Evolutionary conservation across 2,888 invertebrate species (phyloP), one percentile per base, ranked within the genome.

Genomic region (Phlogophora meticulosa): DNA sequence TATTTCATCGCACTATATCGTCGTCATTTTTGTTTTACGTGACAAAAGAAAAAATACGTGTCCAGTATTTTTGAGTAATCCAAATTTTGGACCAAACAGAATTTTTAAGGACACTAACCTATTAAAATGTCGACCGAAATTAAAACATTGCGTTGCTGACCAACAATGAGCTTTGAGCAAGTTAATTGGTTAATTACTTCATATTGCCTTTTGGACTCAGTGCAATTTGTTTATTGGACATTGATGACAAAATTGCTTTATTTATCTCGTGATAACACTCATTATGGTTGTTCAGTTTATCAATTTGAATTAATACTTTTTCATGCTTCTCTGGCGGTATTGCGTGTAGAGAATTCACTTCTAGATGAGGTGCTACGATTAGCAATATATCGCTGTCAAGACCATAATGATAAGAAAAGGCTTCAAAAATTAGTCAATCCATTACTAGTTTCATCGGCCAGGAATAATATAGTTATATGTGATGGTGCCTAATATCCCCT

Each of bases 171-270:
- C n/a, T n/a, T n/a, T n/a, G n/a, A n/a, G n/a, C 34, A 22, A 17
- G 15, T 49, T 74, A 78, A 79, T 74, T 61, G 24, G 55, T 48
- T 60, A 42, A 28, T 34, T 45, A 64, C 22, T 38, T 42, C 45
- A 40, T 51, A 67, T 74, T 51, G 34, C 42, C 40, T 67, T 34
- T 61, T 32, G 32, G 13, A 49, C 10, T 45, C 36, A 51, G 43
- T 60, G 52, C 48, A 57, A 46, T 72, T 43, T 66, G 17, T 32
- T 72, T 48, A 73, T 72, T 57, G 48, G 34, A 43, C 40, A 28
- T 38, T 53, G 28, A 58, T 72, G 9, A 55, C 38, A 42, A 49
- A 72, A 77, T 67, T 10, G 28, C 7, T 11, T 24, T 46, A 28
- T 65, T 49, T 75, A 40, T 45, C 17, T 49, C 20, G 15, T 22